Percentiles rank a stretch among this genome's conserved stretches.
Conservation (phyloP, 2,888 invertebrate genomes). For the Drosophila emarginata region DNA sequence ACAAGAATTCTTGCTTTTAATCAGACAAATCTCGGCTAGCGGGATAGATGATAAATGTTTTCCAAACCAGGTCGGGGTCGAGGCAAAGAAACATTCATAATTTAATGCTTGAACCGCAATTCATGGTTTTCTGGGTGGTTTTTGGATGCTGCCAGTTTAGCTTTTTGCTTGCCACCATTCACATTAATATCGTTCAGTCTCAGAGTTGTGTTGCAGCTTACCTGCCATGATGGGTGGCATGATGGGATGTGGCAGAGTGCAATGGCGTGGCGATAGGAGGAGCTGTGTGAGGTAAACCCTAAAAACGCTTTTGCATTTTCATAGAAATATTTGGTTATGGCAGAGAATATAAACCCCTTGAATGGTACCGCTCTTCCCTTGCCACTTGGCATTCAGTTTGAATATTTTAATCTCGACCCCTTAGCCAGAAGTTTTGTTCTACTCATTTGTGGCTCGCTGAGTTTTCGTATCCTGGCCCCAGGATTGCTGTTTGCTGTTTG, state of each 20-base stretch:
- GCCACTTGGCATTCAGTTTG: conserved; percentile 27
- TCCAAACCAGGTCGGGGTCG: conserved; percentile 44
- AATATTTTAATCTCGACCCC: conserved; percentile 37
- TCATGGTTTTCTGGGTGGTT: conserved; percentile 52
- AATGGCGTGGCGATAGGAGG: not conserved
- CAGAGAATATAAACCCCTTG: conserved; percentile 24
- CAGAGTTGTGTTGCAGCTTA: conserved; percentile 58
- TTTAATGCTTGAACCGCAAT: conserved; percentile 73
- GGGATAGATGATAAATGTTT: conserved; percentile 66
- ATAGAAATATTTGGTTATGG: conserved; percentile 64
- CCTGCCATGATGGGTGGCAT: conserved; percentile 37
- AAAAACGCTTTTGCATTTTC: conserved; percentile 77
- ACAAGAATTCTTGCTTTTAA: conserved; percentile 64
- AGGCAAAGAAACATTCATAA: conserved; percentile 64
- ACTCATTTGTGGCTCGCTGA: conserved; percentile 12
- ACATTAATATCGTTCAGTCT: conserved; percentile 62
- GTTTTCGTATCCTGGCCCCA: conserved; percentile 18
- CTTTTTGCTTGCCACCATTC: conserved; percentile 60
- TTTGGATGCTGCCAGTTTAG: conserved; percentile 58
- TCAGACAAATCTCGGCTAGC: conserved; percentile 55
- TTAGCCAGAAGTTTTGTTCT: conserved; percentile 22
- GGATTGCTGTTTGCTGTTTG: conserved; percentile 30
- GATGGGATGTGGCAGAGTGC: not conserved
- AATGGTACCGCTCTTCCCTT: not conserved
- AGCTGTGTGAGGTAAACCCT: conserved; percentile 62